Conservation (phyloP, 2,113 vertebrate species). For the Calidris pygmaea region DNA sequence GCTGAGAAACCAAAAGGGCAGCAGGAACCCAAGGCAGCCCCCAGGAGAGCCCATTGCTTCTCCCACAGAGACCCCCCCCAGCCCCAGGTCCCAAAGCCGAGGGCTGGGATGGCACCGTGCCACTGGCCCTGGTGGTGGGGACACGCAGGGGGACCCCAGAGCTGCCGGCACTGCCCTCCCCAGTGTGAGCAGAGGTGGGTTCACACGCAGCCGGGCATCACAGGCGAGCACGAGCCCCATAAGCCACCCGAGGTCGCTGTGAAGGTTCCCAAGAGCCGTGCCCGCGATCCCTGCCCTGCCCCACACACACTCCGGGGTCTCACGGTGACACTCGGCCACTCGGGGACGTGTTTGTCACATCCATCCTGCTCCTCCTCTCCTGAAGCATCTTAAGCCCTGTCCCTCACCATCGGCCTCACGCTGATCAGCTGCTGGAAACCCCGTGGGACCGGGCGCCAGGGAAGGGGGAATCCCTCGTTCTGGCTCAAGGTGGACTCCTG, state of each 20-base stretch:
- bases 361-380: not conserved
- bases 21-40: not conserved
- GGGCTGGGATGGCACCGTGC: not conserved
- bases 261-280: not conserved
- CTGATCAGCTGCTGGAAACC: not conserved
- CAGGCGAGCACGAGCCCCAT: not conserved
- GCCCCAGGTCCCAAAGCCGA: not conserved
- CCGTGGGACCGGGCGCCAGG: not conserved
- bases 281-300: not conserved
- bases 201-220: not conserved
- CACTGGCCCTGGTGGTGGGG: not conserved
- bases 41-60: not conserved
- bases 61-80: accelerated
- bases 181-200: not conserved
- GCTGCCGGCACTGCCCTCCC: not conserved
- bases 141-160: too few relatives aligned
- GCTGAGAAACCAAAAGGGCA: not conserved
- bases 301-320: not conserved
- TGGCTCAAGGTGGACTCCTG: not conserved
- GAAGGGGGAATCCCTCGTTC: not conserved
- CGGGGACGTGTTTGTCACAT: not conserved
- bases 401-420: not conserved
- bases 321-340: not conserved
- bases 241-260: not conserved
- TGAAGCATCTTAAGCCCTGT: not conserved